Evolutionary conservation across 1,140 invertebrate species (phyloP).

Genomic region (Leptinotarsa undecemlineata): DNA sequence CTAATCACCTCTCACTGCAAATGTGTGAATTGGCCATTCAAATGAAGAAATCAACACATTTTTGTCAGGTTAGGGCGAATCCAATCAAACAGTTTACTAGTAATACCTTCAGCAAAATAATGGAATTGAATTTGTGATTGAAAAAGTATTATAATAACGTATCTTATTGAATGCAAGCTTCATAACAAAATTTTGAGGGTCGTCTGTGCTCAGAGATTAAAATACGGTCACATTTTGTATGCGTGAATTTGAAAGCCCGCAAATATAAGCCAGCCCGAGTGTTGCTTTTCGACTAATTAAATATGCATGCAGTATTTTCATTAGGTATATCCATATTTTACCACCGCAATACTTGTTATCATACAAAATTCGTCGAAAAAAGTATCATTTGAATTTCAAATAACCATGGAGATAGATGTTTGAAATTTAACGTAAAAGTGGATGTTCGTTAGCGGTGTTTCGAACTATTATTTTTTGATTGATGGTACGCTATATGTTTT

Average conservation of each 20-base stretch:
- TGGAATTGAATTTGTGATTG: too few relatives aligned
- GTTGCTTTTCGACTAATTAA: conserved; percentile 44
- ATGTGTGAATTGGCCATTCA: too few relatives aligned
- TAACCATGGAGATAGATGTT: neutral
- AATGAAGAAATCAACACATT: too few relatives aligned
- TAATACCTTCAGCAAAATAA: too few relatives aligned
- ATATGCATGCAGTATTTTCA: conserved; percentile 35
- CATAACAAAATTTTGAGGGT: conserved; percentile 6
- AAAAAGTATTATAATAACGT: too few relatives aligned
- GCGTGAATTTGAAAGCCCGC: conserved; percentile 40
- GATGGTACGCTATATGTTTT: neutral
- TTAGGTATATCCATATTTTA: conserved; percentile 19
- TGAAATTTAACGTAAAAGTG: neutral
- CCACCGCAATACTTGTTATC: conserved; percentile 17
- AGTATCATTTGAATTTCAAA: conserved; percentile 15
- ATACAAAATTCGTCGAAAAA: conserved; percentile 9
- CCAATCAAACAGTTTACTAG: too few relatives aligned
- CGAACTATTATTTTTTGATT: neutral
- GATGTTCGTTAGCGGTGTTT: neutral
- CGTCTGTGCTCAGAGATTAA: conserved; percentile 34
- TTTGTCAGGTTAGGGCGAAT: too few relatives aligned
- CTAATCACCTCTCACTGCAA: too few relatives aligned
- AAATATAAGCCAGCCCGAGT: conserved; percentile 24
- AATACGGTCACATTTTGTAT: conserved; percentile 40
- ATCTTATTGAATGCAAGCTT: neutral